Conservation (phyloP, 2,797 vertebrate genomes). For the Gymnothorax javanicus region DNA sequence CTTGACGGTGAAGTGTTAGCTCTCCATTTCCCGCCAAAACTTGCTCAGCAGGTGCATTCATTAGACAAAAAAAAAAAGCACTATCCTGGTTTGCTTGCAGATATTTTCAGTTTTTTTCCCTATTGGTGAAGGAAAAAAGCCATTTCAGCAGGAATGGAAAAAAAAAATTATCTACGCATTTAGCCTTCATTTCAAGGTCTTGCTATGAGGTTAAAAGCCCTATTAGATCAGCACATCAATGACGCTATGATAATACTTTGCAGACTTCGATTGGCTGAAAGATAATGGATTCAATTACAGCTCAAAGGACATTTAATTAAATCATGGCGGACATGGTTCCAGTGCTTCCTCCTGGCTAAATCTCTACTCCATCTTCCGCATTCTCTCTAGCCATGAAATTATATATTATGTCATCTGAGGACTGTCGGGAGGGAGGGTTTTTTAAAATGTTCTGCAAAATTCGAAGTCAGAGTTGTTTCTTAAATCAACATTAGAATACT, state of each 20-base stretch:
- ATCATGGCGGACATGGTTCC: background rate
- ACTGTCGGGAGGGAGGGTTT: too few relatives aligned
- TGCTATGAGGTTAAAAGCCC: background rate
- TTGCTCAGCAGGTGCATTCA: background rate
- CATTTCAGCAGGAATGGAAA: background rate
- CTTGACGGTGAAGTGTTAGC: background rate
- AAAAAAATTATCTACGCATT: background rate
- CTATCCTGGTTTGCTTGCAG: background rate
- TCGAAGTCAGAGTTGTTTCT: too few relatives aligned
- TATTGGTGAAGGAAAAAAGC: background rate
- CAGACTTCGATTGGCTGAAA: background rate
- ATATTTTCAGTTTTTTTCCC: background rate
- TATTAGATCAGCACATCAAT: background rate
- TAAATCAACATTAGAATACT: too few relatives aligned
- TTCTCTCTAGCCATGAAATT: background rate
- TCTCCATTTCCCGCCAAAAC: background rate
- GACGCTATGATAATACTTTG: background rate
- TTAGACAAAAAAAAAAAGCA: background rate
- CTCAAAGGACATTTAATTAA: background rate
- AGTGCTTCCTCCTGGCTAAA: background rate
- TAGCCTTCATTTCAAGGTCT: background rate
- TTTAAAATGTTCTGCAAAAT: too few relatives aligned
- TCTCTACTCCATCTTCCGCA: background rate
- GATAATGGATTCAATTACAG: constrained; percentile 14
- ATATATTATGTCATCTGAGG: background rate